Percentiles rank a stretch among this genome's conserved stretches.
Evolutionary conservation across 2,113 vertebrate genomes (phyloP).

Genomic region (Semicossyphus pulcher): DNA sequence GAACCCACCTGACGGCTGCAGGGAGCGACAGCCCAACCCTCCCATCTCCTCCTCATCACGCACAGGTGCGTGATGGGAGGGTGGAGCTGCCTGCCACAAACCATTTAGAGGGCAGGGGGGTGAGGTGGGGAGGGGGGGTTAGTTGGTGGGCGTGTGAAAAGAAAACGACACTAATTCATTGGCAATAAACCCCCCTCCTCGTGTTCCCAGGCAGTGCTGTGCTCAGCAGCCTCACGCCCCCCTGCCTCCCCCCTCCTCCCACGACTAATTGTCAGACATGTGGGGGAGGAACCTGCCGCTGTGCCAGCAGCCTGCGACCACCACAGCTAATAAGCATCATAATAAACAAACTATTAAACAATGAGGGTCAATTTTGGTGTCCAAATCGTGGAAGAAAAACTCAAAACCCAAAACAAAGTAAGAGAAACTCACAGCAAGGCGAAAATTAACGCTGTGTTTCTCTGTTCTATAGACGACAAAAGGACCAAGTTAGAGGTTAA

Average conservation of each 20-base stretch:
- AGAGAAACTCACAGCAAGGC: too few relatives aligned
- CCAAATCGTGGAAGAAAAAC: background rate
- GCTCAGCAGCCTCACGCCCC: conserved; percentile 19
- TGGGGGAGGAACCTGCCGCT: conserved; percentile 51
- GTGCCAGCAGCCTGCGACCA: conserved; percentile 28
- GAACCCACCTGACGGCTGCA: conserved; percentile 53
- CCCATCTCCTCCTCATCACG: background rate
- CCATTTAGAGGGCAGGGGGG: conserved; percentile 34
- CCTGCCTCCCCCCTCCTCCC: conserved; percentile 21
- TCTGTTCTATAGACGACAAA: background rate
- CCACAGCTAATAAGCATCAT: conserved; percentile 53
- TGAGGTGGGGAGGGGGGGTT: conserved; percentile 6
- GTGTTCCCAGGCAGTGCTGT: conserved; percentile 25
- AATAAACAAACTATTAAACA: conserved; percentile 46
- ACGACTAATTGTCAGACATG: conserved; percentile 64
- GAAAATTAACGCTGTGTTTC: too few relatives aligned
- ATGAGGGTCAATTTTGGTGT: background rate
- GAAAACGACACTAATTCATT: conserved; percentile 69
- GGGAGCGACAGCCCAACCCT: background rate
- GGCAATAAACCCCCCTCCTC: conserved; percentile 60
- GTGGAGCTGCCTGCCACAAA: conserved; percentile 54
- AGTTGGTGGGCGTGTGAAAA: conserved; percentile 65
- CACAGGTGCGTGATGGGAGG: conserved; percentile 66
- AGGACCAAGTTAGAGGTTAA: too few relatives aligned
- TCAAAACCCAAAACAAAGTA: background rate